Conservation (phyloP, 2,797 vertebrate genomes). For the Lycodopsis pacificus region DNA sequence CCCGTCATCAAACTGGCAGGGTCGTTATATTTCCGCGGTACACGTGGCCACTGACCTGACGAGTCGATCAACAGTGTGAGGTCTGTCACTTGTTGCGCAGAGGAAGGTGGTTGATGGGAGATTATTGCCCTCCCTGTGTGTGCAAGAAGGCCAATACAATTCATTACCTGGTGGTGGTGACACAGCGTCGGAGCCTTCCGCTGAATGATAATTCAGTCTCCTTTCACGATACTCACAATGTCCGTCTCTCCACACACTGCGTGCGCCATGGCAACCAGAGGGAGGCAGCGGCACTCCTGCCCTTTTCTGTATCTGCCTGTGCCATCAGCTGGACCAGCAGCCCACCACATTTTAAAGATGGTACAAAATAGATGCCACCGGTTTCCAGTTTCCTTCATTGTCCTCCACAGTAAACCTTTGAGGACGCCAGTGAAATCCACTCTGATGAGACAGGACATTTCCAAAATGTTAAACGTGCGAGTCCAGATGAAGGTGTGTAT, state of each 20-base stretch:
- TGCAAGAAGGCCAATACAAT: constrained; percentile 45
- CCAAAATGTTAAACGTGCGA: not conserved
- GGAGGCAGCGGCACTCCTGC: constrained; percentile 38
- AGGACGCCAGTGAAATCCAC: not conserved
- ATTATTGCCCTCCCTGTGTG: constrained; percentile 54
- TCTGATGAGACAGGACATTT: not conserved
- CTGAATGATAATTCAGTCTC: constrained; percentile 71
- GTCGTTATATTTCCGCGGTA: constrained; percentile 13
- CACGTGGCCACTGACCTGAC: constrained; percentile 44
- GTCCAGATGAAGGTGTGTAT: not conserved
- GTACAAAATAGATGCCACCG: constrained; percentile 6
- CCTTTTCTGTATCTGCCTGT: constrained; percentile 48
- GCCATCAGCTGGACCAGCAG: constrained; percentile 26
- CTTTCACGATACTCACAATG: constrained; percentile 53
- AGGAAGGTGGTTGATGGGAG: constrained; percentile 52
- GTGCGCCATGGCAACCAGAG: constrained; percentile 75
- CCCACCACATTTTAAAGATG: constrained; percentile 33
- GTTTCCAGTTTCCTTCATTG: constrained; percentile 41
- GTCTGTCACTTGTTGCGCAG: constrained; percentile 40
- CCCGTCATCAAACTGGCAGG: constrained; percentile 13
- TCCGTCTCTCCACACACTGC: constrained; percentile 44
- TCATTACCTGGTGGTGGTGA: constrained; percentile 62
- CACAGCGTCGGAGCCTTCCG: constrained; percentile 35
- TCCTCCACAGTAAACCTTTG: constrained; percentile 2
- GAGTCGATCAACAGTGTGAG: constrained; percentile 48